These are phyloP conservation scores for Hylaea fasciaria DNA, from an alignment of 2,888 invertebrate genomes.

Conservation along the genomic window DNA sequence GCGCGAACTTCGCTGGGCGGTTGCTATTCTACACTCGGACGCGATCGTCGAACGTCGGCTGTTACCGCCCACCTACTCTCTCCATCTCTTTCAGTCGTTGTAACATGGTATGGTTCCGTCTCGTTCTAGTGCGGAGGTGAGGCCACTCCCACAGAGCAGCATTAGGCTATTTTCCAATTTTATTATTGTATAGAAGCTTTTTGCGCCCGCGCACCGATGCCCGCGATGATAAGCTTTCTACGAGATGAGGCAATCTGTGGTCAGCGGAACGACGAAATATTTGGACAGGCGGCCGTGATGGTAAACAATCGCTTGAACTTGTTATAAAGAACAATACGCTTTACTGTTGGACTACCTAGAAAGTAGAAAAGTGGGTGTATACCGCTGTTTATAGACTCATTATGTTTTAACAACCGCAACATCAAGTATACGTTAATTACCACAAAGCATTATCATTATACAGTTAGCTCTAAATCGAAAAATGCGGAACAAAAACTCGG, in stretches of 20 bases:
- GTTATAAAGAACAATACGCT: not conserved
- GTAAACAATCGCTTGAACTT: constrained; percentile 25
- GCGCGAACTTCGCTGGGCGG: constrained; percentile 74
- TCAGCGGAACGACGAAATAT: constrained; percentile 50
- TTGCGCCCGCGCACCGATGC: constrained; percentile 68
- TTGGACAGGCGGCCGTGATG: constrained; percentile 32
- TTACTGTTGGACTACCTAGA: not conserved
- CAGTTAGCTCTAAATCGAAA: constrained; percentile 28
- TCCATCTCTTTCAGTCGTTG: constrained; percentile 57
- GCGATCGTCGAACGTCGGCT: constrained; percentile 68
- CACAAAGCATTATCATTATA: constrained; percentile 16
- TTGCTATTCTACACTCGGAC: constrained; percentile 69
- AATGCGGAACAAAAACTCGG: constrained; percentile 17
- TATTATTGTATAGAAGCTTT: constrained; percentile 79
- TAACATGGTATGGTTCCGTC: constrained; percentile 52
- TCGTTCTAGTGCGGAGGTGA: constrained; percentile 52
- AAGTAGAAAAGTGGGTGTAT: constrained; percentile 2
- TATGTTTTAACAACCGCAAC: constrained; percentile 14
- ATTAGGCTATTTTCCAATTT: constrained; percentile 80
- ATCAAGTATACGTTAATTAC: constrained; percentile 15
- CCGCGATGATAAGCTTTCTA: constrained; percentile 76
- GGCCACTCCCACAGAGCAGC: constrained; percentile 71
- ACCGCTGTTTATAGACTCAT: constrained; percentile 2
- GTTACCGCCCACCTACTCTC: constrained; percentile 68
- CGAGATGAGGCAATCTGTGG: constrained; percentile 63